Evolutionary conservation across 2,888 invertebrate genomes (phyloP), one percentile per base, ranked within the genome.

Genomic region (Alcis repandata): DNA sequence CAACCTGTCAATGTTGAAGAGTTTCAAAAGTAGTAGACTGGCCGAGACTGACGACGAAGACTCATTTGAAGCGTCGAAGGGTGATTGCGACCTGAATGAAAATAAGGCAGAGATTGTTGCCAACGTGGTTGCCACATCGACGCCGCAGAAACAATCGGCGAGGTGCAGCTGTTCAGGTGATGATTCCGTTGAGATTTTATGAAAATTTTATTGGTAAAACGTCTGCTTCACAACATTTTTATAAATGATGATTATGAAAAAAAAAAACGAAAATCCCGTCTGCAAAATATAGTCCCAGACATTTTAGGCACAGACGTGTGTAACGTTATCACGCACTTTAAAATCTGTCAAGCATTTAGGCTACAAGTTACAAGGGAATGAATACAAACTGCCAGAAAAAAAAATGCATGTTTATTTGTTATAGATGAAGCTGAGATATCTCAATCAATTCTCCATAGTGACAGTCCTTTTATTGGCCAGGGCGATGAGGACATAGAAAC

Each of bases 401-500:
- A 51, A 11, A 17, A 48, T 38, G 10, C 17, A 41, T 6, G 27
- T 20, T 36, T 40, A 8, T 19, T 27, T 40, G 32, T 60, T 58
- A 27, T 57, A 67, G 60, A 52, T 54, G 53, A 54, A 32, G 38
- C 0, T 15, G 57, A 57, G 8, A 0, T 17, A 7, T 49, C 56
- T 41, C 41, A 22, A 36, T 56, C 43, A 6, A 49, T 49, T 53
- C 19, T 38, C 43, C 38, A 74, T 64, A 65, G 54, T 36, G 87
- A 87, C 41, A 64, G 71, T 53, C 81, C 67, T 69, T 76, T 86
- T 36, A 88, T 90, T 72, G 92, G 91, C 10, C 91, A 91, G 82
- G 92, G 92, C n/a, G 92, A 92, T 69, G 88, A 88, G 77, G 88
- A 86, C 60, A 66, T 78, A 56, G 84, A 86, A 63, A 70, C 73